Evolutionary conservation across 23 tunicate genomes (phyloP), one percentile per base, ranked within the genome.

Genomic region (Oikopleura albicans): DNA sequence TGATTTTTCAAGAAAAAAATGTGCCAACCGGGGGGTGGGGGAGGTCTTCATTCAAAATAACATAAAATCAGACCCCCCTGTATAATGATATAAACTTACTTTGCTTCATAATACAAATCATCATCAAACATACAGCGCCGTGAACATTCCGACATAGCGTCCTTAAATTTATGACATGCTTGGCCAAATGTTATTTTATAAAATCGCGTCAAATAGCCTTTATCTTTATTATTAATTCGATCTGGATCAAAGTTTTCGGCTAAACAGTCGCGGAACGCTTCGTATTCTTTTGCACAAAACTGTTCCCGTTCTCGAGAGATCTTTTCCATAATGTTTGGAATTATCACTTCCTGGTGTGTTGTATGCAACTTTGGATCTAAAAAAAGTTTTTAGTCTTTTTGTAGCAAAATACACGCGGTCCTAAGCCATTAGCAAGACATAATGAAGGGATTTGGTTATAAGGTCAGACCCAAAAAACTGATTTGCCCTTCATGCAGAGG

Each of bases 71-170:
- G 63, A 49, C 63, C 63, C 22, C 22, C 22, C 22, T 49, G 16
- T 22, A 12, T 22, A 22, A 49, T 22, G 22, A 49, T 22, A 49
- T 8, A 49, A 29, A 71, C 27, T 71, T 71, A 71, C 79, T 71
- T 71, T 16, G 79, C 79, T 71, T 71, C 79, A 29, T 12, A 71
- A 71, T 71, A 71, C 33, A 71, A 37, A 2, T 71, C 79, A 27
- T 71, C 79, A 31, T 71, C 79, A 29, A 12, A 71, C 27, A 71
- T 16, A 16, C 36, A 27, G 4, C 31, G 28, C 31, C 2, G 4
- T 16, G 79, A 71, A 37, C 79, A 71, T 37, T 71, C 37, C 37
- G 28, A 37, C 79, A 71, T 71, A 22, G 79, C 79, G 79, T 71
- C 79, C 4, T 37, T 16, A 16, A 16, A 2, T 71, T 71, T 31